Evolutionary conservation across 2,113 vertebrate genomes (phyloP), one percentile per base, ranked within the genome.

Genomic region (Cepphus grylle): DNA sequence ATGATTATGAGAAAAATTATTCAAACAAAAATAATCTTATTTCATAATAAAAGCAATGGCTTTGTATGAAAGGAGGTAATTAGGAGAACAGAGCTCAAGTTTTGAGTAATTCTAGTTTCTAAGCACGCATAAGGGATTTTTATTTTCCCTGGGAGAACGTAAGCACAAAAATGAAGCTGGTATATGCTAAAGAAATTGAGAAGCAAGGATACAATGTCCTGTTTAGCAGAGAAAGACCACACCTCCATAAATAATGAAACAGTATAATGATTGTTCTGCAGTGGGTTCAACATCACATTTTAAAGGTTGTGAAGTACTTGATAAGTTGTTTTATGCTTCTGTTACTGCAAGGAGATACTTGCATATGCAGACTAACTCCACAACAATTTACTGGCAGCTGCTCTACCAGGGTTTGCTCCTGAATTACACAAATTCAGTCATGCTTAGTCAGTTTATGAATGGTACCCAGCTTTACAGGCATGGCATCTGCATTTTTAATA

Each of bases 171-270:
- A 9, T 17, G 66, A 94, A 96, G 74, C n/a, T 62, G 17, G 12
- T 91, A 34, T 22, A 27, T 76, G 70, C 45, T 63, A 19, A 90
- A 88, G 81, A 93, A 95, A 47, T 47, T 22, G 69, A 78, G 86
- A 94, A 70, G 83, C 73, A 85, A 86, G 85, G 94, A 53, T 94
- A 73, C 17, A 45, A 27, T 96, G 69, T 93, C 90, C 65, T 95
- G 66, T 90, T 84, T 70, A 65, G 36, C 55, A 73, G 81, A 69
- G 82, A 81, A 85, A 85, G 73, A 77, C 52, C 61, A 73, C 67
- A 72, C 90, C 38, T 38, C 55, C 80, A 95, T 97, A 88, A 98
- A 97, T 98, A 98, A 97, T 98, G 72, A 62, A 98, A 38, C 34
- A 69, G 19, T 45, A 7, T 52, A 80, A 73, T 49, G 78, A 79